Percentiles rank a stretch among this genome's conserved stretches.
These are phyloP conservation scores for Lepidurus couesii DNA, from an alignment of 1,140 invertebrate species.

Conservation along the genomic window DNA sequence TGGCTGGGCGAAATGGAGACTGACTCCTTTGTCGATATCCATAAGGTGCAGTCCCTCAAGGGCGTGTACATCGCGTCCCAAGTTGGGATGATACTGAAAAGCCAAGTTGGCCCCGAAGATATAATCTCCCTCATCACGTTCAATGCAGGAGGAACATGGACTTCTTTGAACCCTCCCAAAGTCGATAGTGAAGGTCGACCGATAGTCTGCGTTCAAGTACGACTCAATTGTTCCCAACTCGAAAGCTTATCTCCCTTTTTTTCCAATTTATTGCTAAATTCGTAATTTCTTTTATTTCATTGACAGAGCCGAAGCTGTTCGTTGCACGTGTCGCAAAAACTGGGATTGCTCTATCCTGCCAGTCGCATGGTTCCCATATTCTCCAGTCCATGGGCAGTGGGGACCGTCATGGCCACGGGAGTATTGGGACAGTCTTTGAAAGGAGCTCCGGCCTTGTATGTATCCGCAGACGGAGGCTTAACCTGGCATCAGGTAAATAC, in stretches of 20 bases:
- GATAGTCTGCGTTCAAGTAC: constrained; percentile 55
- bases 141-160: constrained; percentile 81
- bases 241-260: neutral
- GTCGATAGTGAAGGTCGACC: constrained; percentile 59
- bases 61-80: constrained; percentile 87
- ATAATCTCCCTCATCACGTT: constrained; percentile 75
- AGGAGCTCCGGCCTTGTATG: constrained; percentile 67
- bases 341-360: constrained; percentile 72
- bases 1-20: constrained; percentile 71
- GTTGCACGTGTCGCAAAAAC: constrained; percentile 77
- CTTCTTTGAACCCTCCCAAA: constrained; percentile 58
- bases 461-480: constrained; percentile 76
- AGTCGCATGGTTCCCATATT: constrained; percentile 72
- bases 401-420: constrained; percentile 77
- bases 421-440: constrained; percentile 70
- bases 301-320: constrained; percentile 58
- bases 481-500: constrained; percentile 67
- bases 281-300: neutral
- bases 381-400: constrained; percentile 77
- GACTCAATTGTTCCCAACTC: constrained; percentile 24
- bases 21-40: constrained; percentile 79
- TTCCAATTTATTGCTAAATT: neutral
- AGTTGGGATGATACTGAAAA: constrained; percentile 48
- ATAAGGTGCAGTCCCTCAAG: constrained; percentile 75
- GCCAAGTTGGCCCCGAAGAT: constrained; percentile 61